Base-by-base conservation (phyloP, 2,888 invertebrate genomes). In the Patella depressa region DNA sequence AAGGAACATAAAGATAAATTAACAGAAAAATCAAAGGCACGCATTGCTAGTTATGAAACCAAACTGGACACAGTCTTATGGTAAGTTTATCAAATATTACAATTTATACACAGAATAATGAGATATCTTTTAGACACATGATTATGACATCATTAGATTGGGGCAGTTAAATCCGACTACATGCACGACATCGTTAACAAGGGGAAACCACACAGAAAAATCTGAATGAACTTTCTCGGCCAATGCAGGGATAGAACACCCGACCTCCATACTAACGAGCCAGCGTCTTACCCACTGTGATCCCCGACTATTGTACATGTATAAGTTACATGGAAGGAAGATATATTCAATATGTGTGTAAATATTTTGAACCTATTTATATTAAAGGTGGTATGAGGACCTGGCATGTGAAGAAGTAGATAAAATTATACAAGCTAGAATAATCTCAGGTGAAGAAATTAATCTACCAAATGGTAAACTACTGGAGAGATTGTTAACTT, bases 381-480 rank as follows among this genome's bases (percentile, higher is more conserved):
- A 24, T 57, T 82, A 12, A 78, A 90, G 91, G 91, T 88, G 87
- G 75, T 91, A 91, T 83, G 91, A 91, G 81, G 90, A 91, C 76
- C 82, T 91, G n/a, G 59, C 80, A 15, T 89, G 90, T 81, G 19
- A 74, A 12, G 88, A 84, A 9, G 88, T 87, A 5, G 91, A 91
- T 78, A 77, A 86, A 53, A 85, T 89, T 0, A 85, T 91, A 45
- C 53, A 79, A 53, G 71, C 83, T n/a, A 82, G 91, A 75, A 79
- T 91, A 34, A 74, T 81, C 12, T 75, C 78, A 1, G 89, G 89
- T 15, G 89, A 88, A 65, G 71, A 78, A 73, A 81, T 91, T 7
- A 86, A 81, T 45, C 80, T 91, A 65, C 87, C 89, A 17, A 88
- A 88, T 79, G 91, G 91, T 4, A 91, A 91, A 80, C 84, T 91